phyloP scores from a whole-genome alignment of 2,888 invertebrate genomes.

The Isoperla grammatica region DNA sequence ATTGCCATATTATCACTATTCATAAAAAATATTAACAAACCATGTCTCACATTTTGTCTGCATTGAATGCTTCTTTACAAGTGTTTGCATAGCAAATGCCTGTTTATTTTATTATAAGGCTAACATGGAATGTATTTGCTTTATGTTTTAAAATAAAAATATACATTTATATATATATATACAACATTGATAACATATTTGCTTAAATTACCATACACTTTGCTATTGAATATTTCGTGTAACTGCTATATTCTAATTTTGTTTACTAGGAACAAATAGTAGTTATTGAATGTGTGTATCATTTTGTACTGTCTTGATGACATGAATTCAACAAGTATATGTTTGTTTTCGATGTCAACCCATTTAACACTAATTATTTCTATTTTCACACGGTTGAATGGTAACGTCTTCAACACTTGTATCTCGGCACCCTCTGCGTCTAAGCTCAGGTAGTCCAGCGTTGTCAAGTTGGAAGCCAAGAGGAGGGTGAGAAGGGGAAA shows the following conservation, averaged over 20 bases:
- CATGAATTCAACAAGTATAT: slow-evolving; percentile 23
- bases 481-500: slow-evolving; percentile 78
- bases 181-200: no score
- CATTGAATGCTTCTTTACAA: no score
- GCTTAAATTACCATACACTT: no score
- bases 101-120: no score
- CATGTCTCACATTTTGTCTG: no score
- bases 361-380: slow-evolving; percentile 45
- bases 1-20: no score
- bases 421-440: slow-evolving; percentile 52
- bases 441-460: slow-evolving; percentile 64
- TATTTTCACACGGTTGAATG: slow-evolving; percentile 48
- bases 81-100: no score
- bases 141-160: no score
- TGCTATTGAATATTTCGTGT: no score
- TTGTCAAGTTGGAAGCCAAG: slow-evolving; percentile 65
- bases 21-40: no score
- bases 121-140: no score
- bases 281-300: slow-evolving; percentile 15
- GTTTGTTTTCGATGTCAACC: slow-evolving; percentile 16
- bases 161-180: no score
- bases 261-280: slow-evolving; percentile 6
- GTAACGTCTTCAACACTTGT: slow-evolving; percentile 51
- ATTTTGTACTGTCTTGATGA: slow-evolving; percentile 17
- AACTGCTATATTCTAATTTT: slow-evolving; percentile 2